Evolutionary conservation across 1,140 invertebrate genomes (phyloP).

Genomic region (Colletes latitarsis): DNA sequence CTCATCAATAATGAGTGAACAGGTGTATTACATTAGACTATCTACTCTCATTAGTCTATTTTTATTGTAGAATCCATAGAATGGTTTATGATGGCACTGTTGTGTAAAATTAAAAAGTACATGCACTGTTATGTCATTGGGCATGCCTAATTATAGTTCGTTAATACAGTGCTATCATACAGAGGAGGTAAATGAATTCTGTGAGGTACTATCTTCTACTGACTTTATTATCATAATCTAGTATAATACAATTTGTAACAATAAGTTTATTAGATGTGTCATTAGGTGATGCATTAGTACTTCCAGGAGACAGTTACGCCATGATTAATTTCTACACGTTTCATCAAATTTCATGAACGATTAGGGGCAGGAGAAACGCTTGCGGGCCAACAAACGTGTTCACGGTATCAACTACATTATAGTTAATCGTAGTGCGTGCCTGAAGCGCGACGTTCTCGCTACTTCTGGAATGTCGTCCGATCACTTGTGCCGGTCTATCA

Average conservation of each 20-base stretch:
- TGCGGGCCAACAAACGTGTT: slow-evolving; percentile 28
- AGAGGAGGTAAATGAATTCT: too few relatives aligned
- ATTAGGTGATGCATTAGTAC: too few relatives aligned
- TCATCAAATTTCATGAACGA: slow-evolving; percentile 4
- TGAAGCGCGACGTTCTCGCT: slow-evolving; percentile 53
- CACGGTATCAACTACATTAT: slow-evolving; percentile 36
- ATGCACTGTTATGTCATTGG: neutral
- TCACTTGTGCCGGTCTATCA: slow-evolving; percentile 73
- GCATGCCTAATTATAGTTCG: too few relatives aligned
- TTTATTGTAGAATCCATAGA: neutral
- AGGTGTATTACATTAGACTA: neutral
- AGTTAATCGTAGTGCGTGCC: slow-evolving; percentile 57
- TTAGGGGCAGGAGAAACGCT: slow-evolving; percentile 7
- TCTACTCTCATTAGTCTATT: neutral
- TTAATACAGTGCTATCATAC: too few relatives aligned
- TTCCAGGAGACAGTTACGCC: neutral
- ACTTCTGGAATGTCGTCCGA: slow-evolving; percentile 77
- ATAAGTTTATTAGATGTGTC: neutral
- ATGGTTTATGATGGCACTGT: too few relatives aligned
- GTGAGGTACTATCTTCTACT: too few relatives aligned
- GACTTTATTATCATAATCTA: too few relatives aligned
- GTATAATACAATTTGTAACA: neutral
- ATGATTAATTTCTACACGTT: neutral
- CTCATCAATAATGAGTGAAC: neutral
- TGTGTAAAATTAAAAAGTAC: too few relatives aligned